Evolutionary conservation across 1,140 invertebrate genomes (phyloP), one percentile per base, ranked within the genome.

Genomic region (Metopolophium dirhodum): DNA sequence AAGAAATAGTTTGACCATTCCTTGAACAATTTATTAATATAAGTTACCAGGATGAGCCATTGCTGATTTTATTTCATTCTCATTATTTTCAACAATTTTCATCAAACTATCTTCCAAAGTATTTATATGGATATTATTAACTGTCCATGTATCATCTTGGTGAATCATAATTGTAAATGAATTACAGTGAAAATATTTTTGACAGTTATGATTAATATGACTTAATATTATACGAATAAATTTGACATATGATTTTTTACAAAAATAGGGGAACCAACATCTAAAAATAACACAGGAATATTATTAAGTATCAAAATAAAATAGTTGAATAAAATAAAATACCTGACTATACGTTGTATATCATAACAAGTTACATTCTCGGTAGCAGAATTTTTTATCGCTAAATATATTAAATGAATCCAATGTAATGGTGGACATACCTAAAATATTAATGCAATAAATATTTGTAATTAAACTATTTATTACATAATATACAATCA

Each of bases 341-440:
- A 90, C 89, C 89, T 61, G 41, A 41, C 6, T 68, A n/a, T 45
- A 8, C 7, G 8, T 45, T 90, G 37, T 37, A 90, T 30, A 20
- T 90, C 51, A 45, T 7, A 9, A 68, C 51, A 61, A 41, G 54
- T 26, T 61, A 90, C 54, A 90, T 90, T 68, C 41, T 90, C 89
- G 20, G 23, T 61, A 45, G 54, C 0, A 7, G 89, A 90, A 45
- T 90, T 57, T 37, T 90, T 90, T 61, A 90, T 90, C 45, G 89
- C 54, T 90, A 91, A 91, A 77, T 91, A 91, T 68, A 77, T 91
- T 49, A 91, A 47, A 68, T 47, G 37, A 47, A 22, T 11, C 90
- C 89, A 90, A 14, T 90, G 26, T 11, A 90, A 45, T 18, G 54
- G 54, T 30, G 89, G 89, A 9, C 7, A 26, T 4, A 57, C 89